Base-by-base conservation (phyloP, 2,888 invertebrate species). In the Diarsia brunnea region DNA sequence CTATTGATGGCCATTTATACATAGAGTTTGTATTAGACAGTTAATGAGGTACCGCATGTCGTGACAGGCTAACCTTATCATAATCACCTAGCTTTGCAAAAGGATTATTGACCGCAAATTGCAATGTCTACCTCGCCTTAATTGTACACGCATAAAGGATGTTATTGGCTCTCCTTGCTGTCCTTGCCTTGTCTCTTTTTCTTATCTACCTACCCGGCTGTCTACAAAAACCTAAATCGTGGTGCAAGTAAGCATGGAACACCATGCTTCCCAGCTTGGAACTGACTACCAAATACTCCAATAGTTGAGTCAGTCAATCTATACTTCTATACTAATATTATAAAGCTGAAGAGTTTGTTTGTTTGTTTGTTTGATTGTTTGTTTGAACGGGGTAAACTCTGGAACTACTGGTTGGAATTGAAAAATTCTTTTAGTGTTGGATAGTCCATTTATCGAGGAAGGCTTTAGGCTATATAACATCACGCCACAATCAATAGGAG, bases 1-100 rank as follows among this genome's bases (percentile, higher is more conserved):
- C 64, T 65, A 69, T 77, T 78, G 78, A 78, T 69, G 64, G 45
- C 58, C 49, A 80, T 81, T 81, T n/a, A 31, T 31, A 77, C 69
- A 65, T 60, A 66, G 21, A 49, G 65, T 79, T 55, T 24, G n/a
- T 64, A 68, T 55, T 77, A 82, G 60, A 55, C 4, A 14, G 21
- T 21, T 60, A 82, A 65, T 60, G 70, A 70, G 47, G 24, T 55
- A 27, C 47, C 38, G 7, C 14, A 64, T 53, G 64, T 58, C n/a
- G 19, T 69, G 51, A 38, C 49, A 75, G 12, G 55, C 1, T 24
- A 45, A 49, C 61, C 61, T 66, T 74, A 66, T 78, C 81, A 61
- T 66, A 61, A 81, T 74, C 65, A 53, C 47, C n/a, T 21, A 5
- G 31, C 31, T 74, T 61, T 31, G n/a, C 27, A 43, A 53, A 53